Base-by-base conservation (phyloP, 2,797 vertebrate genomes). In the Taeniopygia guttata region DNA sequence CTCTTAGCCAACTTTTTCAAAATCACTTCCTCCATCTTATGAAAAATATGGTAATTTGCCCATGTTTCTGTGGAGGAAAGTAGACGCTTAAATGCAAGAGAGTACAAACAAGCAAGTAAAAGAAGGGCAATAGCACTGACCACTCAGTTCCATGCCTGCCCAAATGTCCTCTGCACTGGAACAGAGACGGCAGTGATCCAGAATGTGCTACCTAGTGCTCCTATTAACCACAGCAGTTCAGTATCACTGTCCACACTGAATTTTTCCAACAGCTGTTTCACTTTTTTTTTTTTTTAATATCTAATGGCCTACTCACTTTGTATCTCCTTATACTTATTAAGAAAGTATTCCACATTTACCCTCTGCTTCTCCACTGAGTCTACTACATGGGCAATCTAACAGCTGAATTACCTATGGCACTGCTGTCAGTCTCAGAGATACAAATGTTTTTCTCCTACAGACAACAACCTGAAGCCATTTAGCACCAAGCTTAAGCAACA, bases 1-100 rank as follows among this genome's bases (percentile, higher is more conserved):
- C 78, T 90, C 87, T 85, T 80, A 85, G 86, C 68, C 94, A 92
- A 89, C 69, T 46, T 90, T 81, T 86, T 60, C 49, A 85, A 82
- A 91, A 94, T 78, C 66, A 55, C 29, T 84, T 93, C 40, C 77
- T 55, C n/a, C 4, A 1, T 86, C 51, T 68, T 42, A 78, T 78
- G 64, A 90, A 93, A 72, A 93, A 76, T 68, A 86, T 51, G 51
- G 55, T 76, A 77, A 91, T 87, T 82, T 79, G 16, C 36, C 90
- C 15, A 13, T 19, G 8, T 46, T 90, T 84, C 63, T 59, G 32
- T 6, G 10, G 32, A 88, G 36, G 46, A 88, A 84, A 87, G 22
- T 27, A 52, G 82, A 48, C 79, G 84, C 67, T 90, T 82, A 90
- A 88, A 87, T 54, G 18, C 17, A 60, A 84, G 34, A 54, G 45